Percentiles rank a stretch among this genome's conserved stretches.
phyloP scores from a whole-genome alignment of 2,113 vertebrate species.

The Coturnix japonica region DNA sequence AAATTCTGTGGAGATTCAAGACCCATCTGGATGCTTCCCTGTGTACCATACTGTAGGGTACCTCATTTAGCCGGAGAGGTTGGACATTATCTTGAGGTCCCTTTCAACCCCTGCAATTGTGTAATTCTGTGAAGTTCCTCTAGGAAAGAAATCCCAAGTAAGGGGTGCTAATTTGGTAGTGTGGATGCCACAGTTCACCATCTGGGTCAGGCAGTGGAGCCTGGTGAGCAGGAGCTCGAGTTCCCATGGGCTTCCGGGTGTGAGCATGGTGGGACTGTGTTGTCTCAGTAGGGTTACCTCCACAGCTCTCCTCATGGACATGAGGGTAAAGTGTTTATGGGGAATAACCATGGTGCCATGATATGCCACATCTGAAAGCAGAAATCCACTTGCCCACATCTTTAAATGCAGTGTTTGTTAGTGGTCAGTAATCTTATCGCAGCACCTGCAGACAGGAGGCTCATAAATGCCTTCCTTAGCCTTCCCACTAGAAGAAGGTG shows the following conservation, averaged over 20 bases:
- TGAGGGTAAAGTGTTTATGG: fast-evolving
- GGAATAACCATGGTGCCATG: fast-evolving
- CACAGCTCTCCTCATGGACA: background rate
- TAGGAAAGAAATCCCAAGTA: background rate
- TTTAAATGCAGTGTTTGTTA: background rate
- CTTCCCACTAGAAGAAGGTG: conserved; percentile 7
- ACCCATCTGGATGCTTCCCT: too few species aligned
- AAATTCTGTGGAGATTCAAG: too few species aligned
- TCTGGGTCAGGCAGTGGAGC: too few species aligned
- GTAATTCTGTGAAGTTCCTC: too few species aligned
- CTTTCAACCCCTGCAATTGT: too few species aligned
- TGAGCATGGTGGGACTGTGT: fast-evolving
- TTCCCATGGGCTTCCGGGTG: background rate
- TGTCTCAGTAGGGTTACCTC: fast-evolving
- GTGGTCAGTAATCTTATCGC: background rate
- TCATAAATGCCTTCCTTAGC: background rate
- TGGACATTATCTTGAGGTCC: too few species aligned
- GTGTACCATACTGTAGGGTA: too few species aligned
- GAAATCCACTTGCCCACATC: background rate
- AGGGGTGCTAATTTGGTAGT: background rate
- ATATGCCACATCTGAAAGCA: fast-evolving
- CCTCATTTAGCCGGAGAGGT: too few species aligned
- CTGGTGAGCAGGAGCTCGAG: background rate
- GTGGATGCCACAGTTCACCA: background rate
- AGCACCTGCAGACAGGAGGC: background rate